Evolutionary conservation across 2,113 vertebrate genomes (phyloP).

Genomic region (Eudorcas thomsonii): DNA sequence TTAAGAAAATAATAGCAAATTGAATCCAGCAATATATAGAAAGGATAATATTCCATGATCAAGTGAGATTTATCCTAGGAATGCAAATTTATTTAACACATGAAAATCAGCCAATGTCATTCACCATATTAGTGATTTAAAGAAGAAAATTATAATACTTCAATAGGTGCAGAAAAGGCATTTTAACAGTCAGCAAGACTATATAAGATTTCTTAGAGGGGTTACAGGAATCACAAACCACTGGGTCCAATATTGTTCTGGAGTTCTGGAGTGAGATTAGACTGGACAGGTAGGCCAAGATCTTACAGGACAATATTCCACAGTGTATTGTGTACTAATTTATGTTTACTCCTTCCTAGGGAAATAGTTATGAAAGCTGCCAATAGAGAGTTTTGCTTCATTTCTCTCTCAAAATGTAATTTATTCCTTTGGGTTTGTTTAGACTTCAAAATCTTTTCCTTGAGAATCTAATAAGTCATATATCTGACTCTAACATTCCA

Average conservation of each 20-base stretch:
- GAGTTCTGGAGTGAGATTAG: neutral
- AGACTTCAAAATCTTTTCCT: neutral
- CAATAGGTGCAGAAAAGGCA: neutral
- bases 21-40: neutral
- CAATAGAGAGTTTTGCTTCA: neutral
- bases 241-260: neutral
- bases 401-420: neutral
- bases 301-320: neutral
- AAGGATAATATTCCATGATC: neutral
- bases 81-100: neutral
- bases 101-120: slow-evolving; percentile 17
- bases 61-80: slow-evolving; percentile 2
- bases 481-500: neutral
- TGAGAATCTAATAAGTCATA: neutral
- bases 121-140: neutral
- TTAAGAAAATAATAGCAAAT: slow-evolving; percentile 16
- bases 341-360: neutral
- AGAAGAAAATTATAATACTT: neutral
- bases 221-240: neutral
- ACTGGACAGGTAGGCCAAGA: neutral
- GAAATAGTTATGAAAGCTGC: neutral
- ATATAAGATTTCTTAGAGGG: neutral
- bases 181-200: neutral
- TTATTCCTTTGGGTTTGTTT: neutral
- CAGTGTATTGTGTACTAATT: neutral